phyloP scores from a whole-genome alignment of 2,113 vertebrate species.

The Melanocharis versteri region DNA sequence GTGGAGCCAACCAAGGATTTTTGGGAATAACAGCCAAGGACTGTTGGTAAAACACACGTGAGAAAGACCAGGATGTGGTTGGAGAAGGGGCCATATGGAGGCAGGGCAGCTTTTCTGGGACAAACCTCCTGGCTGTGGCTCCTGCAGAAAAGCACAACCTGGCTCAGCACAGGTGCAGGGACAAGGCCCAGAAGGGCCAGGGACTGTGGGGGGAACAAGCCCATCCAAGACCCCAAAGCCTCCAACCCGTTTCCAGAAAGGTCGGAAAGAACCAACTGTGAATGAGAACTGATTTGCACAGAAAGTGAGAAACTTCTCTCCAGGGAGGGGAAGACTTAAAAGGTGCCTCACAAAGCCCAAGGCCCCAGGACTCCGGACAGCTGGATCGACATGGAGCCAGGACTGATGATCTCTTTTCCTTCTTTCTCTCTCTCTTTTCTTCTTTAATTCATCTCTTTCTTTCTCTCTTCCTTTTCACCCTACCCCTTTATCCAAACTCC shows the following conservation, averaged over 20 bases:
- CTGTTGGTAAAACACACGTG: not conserved
- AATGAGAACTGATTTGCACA: not conserved
- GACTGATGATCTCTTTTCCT: too few relatives aligned
- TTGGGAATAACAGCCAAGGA: not conserved
- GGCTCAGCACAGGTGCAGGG: not conserved
- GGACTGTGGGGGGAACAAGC: not conserved
- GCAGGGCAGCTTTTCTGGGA: not conserved
- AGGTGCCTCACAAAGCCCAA: not conserved
- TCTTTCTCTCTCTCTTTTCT: not conserved
- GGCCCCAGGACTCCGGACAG: not conserved
- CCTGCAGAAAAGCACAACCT: not conserved
- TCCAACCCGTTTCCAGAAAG: not conserved
- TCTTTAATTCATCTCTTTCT: not conserved
- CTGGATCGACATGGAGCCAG: not conserved
- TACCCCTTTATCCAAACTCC: not conserved
- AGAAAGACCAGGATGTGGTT: not conserved
- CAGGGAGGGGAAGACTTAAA: not conserved
- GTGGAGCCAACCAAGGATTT: not conserved
- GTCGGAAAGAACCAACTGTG: not conserved
- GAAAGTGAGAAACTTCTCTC: not conserved
- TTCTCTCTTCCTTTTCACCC: not conserved
- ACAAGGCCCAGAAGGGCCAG: too few relatives aligned
- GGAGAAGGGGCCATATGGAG: not conserved
- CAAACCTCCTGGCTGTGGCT: not conserved
- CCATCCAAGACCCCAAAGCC: not conserved